phyloP scores from a whole-genome alignment of 2,797 vertebrate genomes.

The Acrocephalus scirpaceus region DNA sequence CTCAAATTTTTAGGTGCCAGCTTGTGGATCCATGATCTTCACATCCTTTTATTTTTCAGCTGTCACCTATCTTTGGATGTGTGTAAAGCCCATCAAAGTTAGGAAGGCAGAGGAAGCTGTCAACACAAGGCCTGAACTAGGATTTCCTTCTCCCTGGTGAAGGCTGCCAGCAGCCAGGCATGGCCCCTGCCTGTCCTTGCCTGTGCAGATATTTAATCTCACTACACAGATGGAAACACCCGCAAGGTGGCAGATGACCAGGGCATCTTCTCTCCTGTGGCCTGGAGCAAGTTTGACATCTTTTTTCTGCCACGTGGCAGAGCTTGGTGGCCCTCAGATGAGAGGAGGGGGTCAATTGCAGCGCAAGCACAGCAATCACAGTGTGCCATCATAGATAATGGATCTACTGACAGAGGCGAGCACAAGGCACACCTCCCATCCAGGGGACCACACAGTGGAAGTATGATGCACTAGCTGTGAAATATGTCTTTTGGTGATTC shows the following conservation, averaged over 20 bases:
- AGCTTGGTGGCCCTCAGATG: neutral
- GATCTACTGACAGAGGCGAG: neutral
- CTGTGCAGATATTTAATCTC: rapidly evolving
- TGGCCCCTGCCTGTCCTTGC: neutral
- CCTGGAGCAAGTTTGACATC: neutral
- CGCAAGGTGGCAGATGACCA: neutral
- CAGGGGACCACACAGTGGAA: neutral
- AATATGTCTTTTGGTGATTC: slow-evolving; percentile 31
- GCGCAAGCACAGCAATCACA: rapidly evolving
- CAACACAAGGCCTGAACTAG: neutral
- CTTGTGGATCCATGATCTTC: neutral
- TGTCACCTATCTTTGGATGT: neutral
- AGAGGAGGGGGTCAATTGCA: neutral
- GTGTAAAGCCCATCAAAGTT: neutral
- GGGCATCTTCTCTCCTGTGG: neutral
- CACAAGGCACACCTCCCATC: neutral
- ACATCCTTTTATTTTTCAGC: neutral
- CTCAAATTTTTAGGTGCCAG: neutral
- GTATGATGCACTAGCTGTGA: neutral
- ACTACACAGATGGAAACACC: rapidly evolving
- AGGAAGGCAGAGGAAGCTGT: neutral
- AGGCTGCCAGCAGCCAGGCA: neutral
- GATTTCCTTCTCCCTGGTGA: neutral
- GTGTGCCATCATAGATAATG: neutral
- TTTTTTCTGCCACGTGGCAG: neutral